Evolutionary conservation across 2,113 vertebrate species (phyloP), one percentile per base, ranked within the genome.

Genomic region (Strix uralensis): DNA sequence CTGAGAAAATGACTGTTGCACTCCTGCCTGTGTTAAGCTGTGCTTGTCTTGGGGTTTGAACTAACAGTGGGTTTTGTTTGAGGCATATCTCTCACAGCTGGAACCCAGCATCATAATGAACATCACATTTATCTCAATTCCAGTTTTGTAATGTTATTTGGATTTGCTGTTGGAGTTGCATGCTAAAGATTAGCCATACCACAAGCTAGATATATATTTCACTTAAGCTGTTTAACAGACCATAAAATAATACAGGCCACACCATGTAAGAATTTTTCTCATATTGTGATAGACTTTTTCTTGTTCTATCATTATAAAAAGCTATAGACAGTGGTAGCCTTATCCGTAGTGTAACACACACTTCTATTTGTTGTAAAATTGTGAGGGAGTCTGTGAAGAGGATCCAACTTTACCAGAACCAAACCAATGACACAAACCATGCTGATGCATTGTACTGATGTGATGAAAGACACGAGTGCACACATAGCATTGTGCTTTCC

Each of bases 401-500:
- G 18, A 38, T 58, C 26, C 58, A 44, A 8, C 26, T 57, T 71
- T 7, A 77, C 62, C 63, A 44, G 23, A 54, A 19, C 1, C 1
- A 29, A 84, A 72, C 20, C 5, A 38, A 32, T 0, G 2, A 30
- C 72, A 27, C 54, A 19, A 40, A 10, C 5, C 7, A 38, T 34
- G 47, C 27, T 3, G 30, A 5, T 29, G 42, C 18, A 16, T 15
- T 25, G 52, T 5, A 18, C 18, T 15, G 70, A 21, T 51, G 71
- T 22, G 66, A 9, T 47, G 62, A 11, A 26, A 61, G n/a, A 5
- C 0, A 3, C 0, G 2, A 10, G 30, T 1, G 20, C 25, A 23
- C n/a, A 10, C 1, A 0, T 2, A 30, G 86, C 19, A 12, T 23
- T 16, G 47, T 59, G 23, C 34, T 54, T 3, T 32, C 36, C 15